These are phyloP conservation scores for Myotis findleyi DNA, from an alignment of 2,797 vertebrate species.

Conservation along the genomic window DNA sequence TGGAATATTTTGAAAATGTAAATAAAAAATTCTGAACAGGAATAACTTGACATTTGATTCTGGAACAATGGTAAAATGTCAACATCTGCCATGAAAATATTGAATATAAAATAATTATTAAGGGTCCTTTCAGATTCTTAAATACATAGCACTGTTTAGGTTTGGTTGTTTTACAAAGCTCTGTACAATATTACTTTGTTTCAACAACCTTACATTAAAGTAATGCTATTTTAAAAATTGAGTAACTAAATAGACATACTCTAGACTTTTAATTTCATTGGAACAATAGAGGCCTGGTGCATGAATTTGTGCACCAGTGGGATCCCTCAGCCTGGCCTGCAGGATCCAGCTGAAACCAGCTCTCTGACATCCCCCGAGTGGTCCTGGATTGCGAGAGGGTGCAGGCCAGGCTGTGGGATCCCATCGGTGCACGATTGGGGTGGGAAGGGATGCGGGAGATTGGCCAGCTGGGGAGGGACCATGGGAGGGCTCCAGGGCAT, in stretches of 20 bases:
- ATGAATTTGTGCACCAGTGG: no score
- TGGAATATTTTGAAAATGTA: conserved; percentile 76
- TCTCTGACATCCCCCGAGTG: no score
- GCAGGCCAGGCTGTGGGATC: no score
- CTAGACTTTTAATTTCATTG: conserved; percentile 16
- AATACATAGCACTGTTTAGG: conserved; percentile 27
- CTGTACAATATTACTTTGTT: conserved; percentile 33
- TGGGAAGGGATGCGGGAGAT: no score
- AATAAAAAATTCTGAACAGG: conserved; percentile 74
- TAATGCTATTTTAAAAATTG: conserved; percentile 9
- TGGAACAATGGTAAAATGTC: conserved; percentile 85
- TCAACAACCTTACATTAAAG: conserved; percentile 35
- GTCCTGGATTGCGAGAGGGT: no score
- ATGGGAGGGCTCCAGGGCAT: no score
- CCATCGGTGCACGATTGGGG: no score
- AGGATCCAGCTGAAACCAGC: no score
- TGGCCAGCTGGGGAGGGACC: no score
- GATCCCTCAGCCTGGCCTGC: no score
- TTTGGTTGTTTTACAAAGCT: conserved; percentile 62
- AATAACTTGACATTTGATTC: conserved; percentile 88
- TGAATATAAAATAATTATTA: conserved; percentile 78
- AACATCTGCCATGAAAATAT: conserved; percentile 84
- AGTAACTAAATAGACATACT: conserved; percentile 34
- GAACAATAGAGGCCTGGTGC: background rate
- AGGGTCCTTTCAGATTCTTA: conserved; percentile 57